Evolutionary conservation across 2,113 vertebrate species (phyloP).

Genomic region (Helogale parvula): DNA sequence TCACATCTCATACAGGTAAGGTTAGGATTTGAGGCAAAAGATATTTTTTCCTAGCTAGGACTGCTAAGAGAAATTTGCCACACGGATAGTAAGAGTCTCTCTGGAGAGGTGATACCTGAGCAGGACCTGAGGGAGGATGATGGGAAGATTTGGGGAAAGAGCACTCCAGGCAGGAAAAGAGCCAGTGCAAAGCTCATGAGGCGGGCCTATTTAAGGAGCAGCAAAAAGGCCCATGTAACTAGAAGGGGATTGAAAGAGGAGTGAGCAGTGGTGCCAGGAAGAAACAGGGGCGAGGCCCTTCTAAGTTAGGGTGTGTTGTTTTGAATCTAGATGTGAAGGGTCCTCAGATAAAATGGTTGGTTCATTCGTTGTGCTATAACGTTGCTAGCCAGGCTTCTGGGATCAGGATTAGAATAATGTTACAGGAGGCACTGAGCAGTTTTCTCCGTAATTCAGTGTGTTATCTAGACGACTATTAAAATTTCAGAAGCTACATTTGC

Average conservation of each 20-base stretch:
- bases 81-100: not conserved
- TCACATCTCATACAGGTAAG: not conserved
- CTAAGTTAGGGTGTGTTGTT: not conserved
- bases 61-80: not conserved
- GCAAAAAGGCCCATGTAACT: not conserved
- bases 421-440: not conserved
- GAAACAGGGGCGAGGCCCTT: not conserved
- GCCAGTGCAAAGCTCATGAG: not conserved
- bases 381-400: not conserved
- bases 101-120: not conserved
- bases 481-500: not conserved
- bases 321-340: not conserved
- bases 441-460: not conserved
- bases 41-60: not conserved
- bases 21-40: not conserved
- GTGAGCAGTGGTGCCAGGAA: not conserved
- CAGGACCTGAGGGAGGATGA: not conserved
- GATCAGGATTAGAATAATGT: not conserved
- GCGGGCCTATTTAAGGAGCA: not conserved
- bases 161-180: constrained; percentile 2
- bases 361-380: not conserved
- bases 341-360: not conserved
- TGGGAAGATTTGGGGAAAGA: not conserved
- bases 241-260: not conserved
- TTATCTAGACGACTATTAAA: not conserved